Base-by-base conservation (phyloP, 2,888 invertebrate genomes). In the Cheilosia variabilis region DNA sequence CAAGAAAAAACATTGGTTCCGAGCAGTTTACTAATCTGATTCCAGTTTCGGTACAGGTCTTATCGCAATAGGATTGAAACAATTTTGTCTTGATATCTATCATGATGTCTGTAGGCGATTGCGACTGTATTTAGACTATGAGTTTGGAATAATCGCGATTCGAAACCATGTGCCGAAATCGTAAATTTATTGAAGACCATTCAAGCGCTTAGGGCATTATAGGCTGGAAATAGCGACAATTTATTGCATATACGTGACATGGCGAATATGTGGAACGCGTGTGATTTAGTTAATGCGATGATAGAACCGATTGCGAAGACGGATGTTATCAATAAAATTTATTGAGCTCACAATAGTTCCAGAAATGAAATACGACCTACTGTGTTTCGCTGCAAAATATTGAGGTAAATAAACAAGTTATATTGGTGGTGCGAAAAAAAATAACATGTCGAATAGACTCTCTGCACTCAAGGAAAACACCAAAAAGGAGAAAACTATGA, bases 1-100 rank as follows among this genome's bases (percentile, higher is more conserved):
- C 9, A 47, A 47, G 22, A 47, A 45, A 62, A 50, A 31, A 19
- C 6, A 37, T 50, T 65, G 34, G 65, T 65, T 37, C 2, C 37
- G 52, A n/a, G 37, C 9, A 19, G 13, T 19, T 34, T 37, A 5
- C 19, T 50, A 22, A 65, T 65, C 63, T 22, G 15, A 50, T 22
- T 65, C 22, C 17, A 37, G 34, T 13, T 17, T 6, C 17, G 34
- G 13, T 4, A 27, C 31, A 0, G 5, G 34, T 31, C 63, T 50
- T 17, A 34, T 50, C 47, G 4, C 27, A 10, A 22, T 13, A 50
- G 10, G 22, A 13, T 22, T 1, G 3, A 22, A 10, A 0, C 0
- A 45, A 45, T 7, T 45, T 45, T 45, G 7, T 45, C 7, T n/a
- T 17, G 45, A 45, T 45, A 45, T 2, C 7, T 17, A 45, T 5